Evolutionary conservation across 1,140 invertebrate genomes (phyloP).

Genomic region (Sycobia sp.): DNA sequence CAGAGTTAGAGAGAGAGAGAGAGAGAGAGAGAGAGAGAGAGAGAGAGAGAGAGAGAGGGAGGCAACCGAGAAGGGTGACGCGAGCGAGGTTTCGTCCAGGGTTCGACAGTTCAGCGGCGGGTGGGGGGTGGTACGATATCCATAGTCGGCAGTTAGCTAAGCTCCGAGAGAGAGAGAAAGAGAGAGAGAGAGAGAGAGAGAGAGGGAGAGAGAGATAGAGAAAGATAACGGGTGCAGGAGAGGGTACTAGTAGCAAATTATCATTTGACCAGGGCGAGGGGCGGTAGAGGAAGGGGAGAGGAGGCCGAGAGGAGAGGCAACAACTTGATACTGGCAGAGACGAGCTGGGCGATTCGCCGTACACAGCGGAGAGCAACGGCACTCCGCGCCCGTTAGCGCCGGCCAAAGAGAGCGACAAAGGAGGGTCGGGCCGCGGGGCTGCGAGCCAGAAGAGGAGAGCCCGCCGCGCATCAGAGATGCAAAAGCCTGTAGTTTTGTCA

Average conservation of each 20-base stretch:
- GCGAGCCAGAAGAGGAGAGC: background rate
- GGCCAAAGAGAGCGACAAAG: constrained; percentile 36
- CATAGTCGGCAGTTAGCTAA: constrained; percentile 1
- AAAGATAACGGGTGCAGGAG: no score
- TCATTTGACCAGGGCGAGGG: constrained; percentile 52
- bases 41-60: background rate
- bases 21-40: constrained; percentile 27
- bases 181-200: background rate
- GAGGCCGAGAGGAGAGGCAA: constrained; percentile 10
- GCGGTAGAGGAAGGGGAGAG: background rate
- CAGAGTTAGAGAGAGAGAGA: constrained; percentile 18
- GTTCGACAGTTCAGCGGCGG: background rate
- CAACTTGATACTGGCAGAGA: constrained; percentile 21
- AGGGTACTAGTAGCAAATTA: constrained; percentile 56
- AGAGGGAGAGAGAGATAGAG: no score
- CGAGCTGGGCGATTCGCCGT: constrained; percentile 7
- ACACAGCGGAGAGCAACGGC: constrained; percentile 25
- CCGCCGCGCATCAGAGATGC: constrained; percentile 35
- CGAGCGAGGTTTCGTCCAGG: constrained; percentile 12
- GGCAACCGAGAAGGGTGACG: constrained; percentile 17
- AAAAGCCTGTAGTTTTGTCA: constrained; percentile 63
- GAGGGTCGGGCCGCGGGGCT: background rate
- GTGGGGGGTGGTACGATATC: constrained; percentile 21
- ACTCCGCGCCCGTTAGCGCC: constrained; percentile 14
- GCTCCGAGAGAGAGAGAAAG: constrained; percentile 17